Evolutionary conservation across 1,140 invertebrate genomes (phyloP).

Genomic region (Ips typographus): DNA sequence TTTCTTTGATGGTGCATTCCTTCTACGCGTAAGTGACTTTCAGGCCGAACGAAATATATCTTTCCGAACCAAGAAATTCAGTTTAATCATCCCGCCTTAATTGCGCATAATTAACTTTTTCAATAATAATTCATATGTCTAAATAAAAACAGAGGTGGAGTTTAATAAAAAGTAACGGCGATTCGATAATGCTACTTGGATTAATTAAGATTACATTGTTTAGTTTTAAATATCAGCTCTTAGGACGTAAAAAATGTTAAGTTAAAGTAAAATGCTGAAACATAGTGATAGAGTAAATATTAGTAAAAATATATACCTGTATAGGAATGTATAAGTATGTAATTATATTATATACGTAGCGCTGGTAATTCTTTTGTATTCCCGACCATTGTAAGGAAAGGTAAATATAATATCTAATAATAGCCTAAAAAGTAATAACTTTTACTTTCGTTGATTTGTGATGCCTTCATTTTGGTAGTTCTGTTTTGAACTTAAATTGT

Average conservation of each 20-base stretch:
- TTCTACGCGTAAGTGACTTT: constrained; percentile 42
- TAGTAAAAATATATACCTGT: constrained; percentile 36
- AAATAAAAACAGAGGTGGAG: neutral
- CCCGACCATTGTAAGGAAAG: constrained; percentile 24
- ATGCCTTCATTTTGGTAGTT: constrained; percentile 20
- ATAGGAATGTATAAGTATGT: constrained; percentile 18
- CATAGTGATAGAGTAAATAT: constrained; percentile 41
- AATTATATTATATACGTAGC: constrained; percentile 14
- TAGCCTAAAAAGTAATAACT: constrained; percentile 18
- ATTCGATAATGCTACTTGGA: neutral
- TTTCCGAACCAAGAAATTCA: constrained; percentile 7
- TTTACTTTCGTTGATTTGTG: constrained; percentile 26
- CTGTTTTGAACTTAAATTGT: constrained; percentile 13
- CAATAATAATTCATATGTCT: neutral
- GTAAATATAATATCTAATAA: constrained; percentile 31
- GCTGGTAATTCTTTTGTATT: constrained; percentile 39
- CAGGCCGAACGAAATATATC: constrained; percentile 38
- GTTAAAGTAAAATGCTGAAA: constrained; percentile 33
- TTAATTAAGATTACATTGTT: neutral
- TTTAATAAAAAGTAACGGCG: neutral
- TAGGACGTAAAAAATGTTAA: too few relatives aligned
- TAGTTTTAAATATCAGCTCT: neutral
- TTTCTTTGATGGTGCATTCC: constrained; percentile 45
- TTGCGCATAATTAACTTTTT: constrained; percentile 12
- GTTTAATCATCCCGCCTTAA: constrained; percentile 7